phyloP scores from a whole-genome alignment of 2,113 vertebrate genomes.

The Sula dactylatra region DNA sequence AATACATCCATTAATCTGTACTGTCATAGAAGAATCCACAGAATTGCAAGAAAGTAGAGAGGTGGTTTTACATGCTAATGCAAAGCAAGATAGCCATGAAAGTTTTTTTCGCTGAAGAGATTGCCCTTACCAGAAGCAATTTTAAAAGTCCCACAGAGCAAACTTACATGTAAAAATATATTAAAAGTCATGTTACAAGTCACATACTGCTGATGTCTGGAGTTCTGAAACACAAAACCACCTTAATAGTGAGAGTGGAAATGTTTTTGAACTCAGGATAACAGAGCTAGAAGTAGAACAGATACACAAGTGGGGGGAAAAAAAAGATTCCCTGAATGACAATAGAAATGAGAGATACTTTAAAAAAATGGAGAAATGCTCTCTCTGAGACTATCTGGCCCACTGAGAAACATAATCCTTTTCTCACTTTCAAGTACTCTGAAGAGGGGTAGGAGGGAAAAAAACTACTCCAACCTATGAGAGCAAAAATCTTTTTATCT shows the following conservation, averaged over 20 bases:
- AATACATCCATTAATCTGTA: conserved; percentile 17
- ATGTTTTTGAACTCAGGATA: not conserved
- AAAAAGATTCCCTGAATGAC: not conserved
- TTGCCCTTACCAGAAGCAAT: not conserved
- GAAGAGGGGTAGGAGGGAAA: not conserved
- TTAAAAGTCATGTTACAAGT: not conserved
- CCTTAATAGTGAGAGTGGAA: not conserved
- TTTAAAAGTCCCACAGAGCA: not conserved
- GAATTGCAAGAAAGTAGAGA: not conserved
- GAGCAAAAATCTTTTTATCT: conserved; percentile 4
- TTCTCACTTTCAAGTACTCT: conserved; percentile 20
- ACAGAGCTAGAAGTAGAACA: not conserved
- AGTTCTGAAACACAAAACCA: not conserved
- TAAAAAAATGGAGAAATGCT: not conserved
- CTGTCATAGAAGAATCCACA: not conserved
- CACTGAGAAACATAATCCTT: conserved; percentile 2
- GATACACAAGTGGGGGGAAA: not conserved
- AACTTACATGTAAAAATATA: not conserved
- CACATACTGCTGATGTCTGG: not conserved
- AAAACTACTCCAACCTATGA: not conserved
- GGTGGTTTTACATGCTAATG: not conserved
- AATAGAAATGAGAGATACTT: not conserved
- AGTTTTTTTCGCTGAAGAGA: not conserved
- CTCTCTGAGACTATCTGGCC: not conserved
- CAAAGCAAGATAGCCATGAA: not conserved